A percentile compares a stretch with the other conserved stretches of the same genome.
phyloP scores from a whole-genome alignment of 2,888 invertebrate genomes.

The Nebria salina region DNA sequence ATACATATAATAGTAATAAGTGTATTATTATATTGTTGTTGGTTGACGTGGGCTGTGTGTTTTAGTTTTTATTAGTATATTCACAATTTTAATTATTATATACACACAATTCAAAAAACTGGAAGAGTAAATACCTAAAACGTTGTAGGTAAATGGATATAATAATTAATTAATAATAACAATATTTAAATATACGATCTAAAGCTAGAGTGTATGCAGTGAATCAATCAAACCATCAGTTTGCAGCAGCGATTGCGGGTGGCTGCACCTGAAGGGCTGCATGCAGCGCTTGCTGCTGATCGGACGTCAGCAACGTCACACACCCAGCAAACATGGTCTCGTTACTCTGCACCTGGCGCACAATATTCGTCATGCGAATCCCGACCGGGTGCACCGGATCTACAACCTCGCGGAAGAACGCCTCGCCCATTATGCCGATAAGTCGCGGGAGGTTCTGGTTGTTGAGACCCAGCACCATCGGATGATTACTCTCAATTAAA shows the following conservation, averaged over 20 bases:
- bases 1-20: constrained; percentile 5
- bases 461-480: constrained; percentile 84
- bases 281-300: constrained; percentile 86
- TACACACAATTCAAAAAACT: constrained; percentile 45
- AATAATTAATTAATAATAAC: constrained; percentile 13
- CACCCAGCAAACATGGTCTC: constrained; percentile 60
- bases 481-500: constrained; percentile 90
- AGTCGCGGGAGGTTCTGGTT: constrained; percentile 90
- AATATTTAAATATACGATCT: constrained; percentile 12
- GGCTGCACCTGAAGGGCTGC: constrained; percentile 68
- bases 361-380: constrained; percentile 83
- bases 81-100: constrained; percentile 33
- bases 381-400: constrained; percentile 77
- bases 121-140: constrained; percentile 41
- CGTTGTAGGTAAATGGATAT: constrained; percentile 24
- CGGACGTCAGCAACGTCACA: constrained; percentile 74
- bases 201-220: background rate
- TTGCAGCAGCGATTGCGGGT: constrained; percentile 50
- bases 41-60: background rate
- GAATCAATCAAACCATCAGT: constrained; percentile 6
- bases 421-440: constrained; percentile 89
- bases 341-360: constrained; percentile 85
- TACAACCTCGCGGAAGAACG: constrained; percentile 85
- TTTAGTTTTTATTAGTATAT: constrained; percentile 2
- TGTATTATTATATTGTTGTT: background rate